Evolutionary conservation across 2,888 invertebrate genomes (phyloP).

Genomic region (Hydrotaea cyrtoneurina): DNA sequence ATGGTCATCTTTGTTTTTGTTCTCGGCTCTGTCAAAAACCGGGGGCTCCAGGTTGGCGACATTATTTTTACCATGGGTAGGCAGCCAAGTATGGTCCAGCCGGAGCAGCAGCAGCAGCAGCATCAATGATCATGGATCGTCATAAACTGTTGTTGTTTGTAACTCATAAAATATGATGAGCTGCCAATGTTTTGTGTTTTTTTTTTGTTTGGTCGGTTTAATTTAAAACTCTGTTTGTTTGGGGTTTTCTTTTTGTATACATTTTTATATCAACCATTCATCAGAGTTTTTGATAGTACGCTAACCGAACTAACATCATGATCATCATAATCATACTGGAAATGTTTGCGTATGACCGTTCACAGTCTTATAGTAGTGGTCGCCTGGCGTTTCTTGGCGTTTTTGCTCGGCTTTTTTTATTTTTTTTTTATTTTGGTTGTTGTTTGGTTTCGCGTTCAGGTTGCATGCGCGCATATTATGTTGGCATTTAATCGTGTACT

Average conservation of each 20-base stretch:
- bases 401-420: constrained; percentile 37
- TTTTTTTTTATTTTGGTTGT: too few species aligned
- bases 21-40: constrained; percentile 34
- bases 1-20: constrained; percentile 26
- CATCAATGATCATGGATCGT: constrained; percentile 30
- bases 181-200: constrained; percentile 59
- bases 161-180: constrained; percentile 69
- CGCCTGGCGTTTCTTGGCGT: constrained; percentile 29
- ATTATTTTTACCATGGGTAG: constrained; percentile 58
- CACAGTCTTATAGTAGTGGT: neutral
- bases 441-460: too few species aligned
- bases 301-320: constrained; percentile 5
- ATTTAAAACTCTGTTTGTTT: constrained; percentile 53
- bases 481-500: constrained; percentile 67
- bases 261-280: constrained; percentile 58
- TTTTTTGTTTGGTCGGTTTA: neutral
- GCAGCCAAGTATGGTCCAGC: neutral
- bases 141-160: constrained; percentile 48
- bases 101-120: neutral
- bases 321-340: constrained; percentile 61
- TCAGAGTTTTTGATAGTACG: constrained; percentile 39
- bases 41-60: constrained; percentile 65
- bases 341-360: constrained; percentile 40
- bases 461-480: constrained; percentile 68
- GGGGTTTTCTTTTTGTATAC: constrained; percentile 30